Conservation (phyloP, 2,797 vertebrate genomes). For the Melanotaenia boesemani region DNA sequence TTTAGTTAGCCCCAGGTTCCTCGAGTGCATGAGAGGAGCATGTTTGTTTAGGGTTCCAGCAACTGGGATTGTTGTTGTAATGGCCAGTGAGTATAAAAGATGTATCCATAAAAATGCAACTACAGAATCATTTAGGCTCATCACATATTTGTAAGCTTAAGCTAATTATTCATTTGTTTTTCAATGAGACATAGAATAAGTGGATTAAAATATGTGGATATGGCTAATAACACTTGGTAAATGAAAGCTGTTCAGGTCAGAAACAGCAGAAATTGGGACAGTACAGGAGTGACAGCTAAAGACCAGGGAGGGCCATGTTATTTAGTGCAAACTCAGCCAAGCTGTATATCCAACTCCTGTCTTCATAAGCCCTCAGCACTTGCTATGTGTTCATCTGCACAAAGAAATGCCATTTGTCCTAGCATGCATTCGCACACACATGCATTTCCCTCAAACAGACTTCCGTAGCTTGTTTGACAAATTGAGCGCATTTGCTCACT, state of each 20-base stretch:
- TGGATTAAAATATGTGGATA: not conserved
- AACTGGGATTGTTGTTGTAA: constrained; percentile 16
- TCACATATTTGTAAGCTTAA: not conserved
- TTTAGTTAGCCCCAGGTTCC: constrained; percentile 35
- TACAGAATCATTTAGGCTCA: not conserved
- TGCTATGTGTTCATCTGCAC: constrained; percentile 65
- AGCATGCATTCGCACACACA: constrained; percentile 22
- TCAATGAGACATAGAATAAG: constrained; percentile 2
- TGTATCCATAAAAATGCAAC: constrained; percentile 22
- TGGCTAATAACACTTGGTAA: constrained; percentile 23
- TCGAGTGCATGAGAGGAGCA: constrained; percentile 46
- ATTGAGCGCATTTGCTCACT: constrained; percentile 77
- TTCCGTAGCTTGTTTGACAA: constrained; percentile 76
- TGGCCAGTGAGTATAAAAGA: constrained; percentile 15
- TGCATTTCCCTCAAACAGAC: constrained; percentile 63
- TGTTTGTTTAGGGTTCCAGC: constrained; percentile 40
- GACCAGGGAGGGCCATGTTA: constrained; percentile 57
- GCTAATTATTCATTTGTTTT: not conserved
- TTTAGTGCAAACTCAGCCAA: constrained; percentile 65
- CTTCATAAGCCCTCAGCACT: constrained; percentile 70
- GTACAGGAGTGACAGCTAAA: constrained; percentile 42
- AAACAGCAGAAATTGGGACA: constrained; percentile 32
- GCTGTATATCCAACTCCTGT: constrained; percentile 69
- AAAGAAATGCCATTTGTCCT: constrained; percentile 71
- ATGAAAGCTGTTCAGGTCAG: constrained; percentile 29